Conservation (phyloP, 2,797 vertebrate genomes). For the Serranus cabrilla region DNA sequence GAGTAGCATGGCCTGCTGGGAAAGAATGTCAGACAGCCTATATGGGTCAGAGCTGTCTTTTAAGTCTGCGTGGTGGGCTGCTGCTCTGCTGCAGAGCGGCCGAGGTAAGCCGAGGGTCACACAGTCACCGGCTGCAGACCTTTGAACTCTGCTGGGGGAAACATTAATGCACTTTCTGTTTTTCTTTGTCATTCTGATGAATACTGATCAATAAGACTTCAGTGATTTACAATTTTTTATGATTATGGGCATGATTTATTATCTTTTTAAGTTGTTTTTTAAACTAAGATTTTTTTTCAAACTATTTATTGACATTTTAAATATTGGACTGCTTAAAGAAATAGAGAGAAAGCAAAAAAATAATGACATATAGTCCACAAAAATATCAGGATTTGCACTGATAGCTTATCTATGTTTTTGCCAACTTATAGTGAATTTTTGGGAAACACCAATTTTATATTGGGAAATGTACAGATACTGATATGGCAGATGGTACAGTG, state of each 20-base stretch:
- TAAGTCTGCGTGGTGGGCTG: slow-evolving; percentile 40
- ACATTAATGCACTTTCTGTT: slow-evolving; percentile 40
- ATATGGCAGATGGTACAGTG: no score
- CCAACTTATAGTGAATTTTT: no score
- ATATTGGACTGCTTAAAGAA: background rate
- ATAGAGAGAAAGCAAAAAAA: background rate
- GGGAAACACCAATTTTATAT: no score
- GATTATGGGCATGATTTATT: no score
- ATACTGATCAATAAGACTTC: slow-evolving; percentile 11
- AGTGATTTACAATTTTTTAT: background rate
- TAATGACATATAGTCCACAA: background rate
- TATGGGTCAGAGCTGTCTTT: slow-evolving; percentile 67
- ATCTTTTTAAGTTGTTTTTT: no score
- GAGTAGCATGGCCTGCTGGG: slow-evolving; percentile 70
- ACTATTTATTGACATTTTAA: background rate
- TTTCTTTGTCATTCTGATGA: slow-evolving; percentile 18
- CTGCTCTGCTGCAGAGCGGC: slow-evolving; percentile 34
- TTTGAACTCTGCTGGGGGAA: slow-evolving; percentile 57
- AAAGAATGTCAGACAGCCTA: slow-evolving; percentile 69
- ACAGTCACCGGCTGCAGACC: slow-evolving; percentile 44
- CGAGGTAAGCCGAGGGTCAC: slow-evolving; percentile 63
- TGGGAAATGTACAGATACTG: no score
- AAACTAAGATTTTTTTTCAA: background rate
- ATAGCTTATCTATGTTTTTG: background rate
- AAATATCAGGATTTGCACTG: background rate